Evolutionary conservation across 2,113 vertebrate genomes (phyloP).

Genomic region (Tragelaphus scriptus): DNA sequence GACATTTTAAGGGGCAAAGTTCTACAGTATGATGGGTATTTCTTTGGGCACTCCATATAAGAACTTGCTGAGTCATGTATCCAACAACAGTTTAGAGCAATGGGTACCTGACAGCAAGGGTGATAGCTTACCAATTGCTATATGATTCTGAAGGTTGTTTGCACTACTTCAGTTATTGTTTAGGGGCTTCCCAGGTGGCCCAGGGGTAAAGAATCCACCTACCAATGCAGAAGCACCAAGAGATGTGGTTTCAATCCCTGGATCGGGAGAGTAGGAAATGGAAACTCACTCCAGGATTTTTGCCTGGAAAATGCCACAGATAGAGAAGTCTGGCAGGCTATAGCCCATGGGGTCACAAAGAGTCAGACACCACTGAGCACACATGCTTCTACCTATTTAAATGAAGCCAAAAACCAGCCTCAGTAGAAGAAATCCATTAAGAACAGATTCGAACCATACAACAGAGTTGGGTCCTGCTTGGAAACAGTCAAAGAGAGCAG

Average conservation of each 20-base stretch:
- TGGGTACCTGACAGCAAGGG: too few species aligned
- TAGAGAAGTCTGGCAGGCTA: background rate
- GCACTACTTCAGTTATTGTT: background rate
- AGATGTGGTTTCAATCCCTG: background rate
- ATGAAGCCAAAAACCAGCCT: background rate
- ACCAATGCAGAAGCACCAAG: background rate
- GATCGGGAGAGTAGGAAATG: rapidly evolving
- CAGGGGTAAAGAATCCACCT: background rate
- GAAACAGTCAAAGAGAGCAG: background rate
- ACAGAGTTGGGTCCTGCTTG: background rate
- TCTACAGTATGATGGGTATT: background rate
- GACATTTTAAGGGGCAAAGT: background rate
- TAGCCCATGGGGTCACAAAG: background rate
- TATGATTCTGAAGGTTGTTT: background rate
- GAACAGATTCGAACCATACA: background rate
- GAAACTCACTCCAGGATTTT: background rate
- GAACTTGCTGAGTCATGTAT: background rate
- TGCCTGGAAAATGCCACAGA: background rate
- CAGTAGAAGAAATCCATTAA: background rate
- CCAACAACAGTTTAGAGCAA: background rate
- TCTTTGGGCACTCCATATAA: too few species aligned
- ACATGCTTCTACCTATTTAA: background rate
- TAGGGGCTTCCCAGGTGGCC: background rate
- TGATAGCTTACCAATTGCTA: background rate
- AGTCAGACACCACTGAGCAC: background rate